Base-by-base conservation (phyloP, 2,888 invertebrate genomes). In the Chalcis sispes region DNA sequence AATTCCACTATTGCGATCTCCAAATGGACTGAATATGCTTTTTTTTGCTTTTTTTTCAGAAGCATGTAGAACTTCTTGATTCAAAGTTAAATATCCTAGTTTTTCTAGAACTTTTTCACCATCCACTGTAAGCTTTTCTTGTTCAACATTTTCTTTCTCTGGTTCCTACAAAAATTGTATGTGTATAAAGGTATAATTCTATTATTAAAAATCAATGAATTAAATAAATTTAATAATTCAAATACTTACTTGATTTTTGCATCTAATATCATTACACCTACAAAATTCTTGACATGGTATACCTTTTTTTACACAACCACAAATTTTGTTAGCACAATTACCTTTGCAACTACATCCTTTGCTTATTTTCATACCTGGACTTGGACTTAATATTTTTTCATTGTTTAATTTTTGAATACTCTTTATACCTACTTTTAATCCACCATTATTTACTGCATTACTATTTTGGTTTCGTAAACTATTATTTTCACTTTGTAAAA, bases 271-370 rank as follows among this genome's bases (percentile, higher is more conserved):
- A n/a, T 62, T 72, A 18, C 85, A 85, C 66, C 72, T 82, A 52
- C 85, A 85, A 2, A 46, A 61, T 2, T 77, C 62, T 2, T 36
- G 32, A 56, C 85, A 85, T 0, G 25, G 18, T 0, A 20, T 25
- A 2, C 80, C 62, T 13, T 79, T 82, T 25, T 82, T 85, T 0
- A 83, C 75, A 61, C 85, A 85, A 0, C 84, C 84, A 72, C 85
- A 85, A 13, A 58, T 66, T 66, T 79, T 82, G 0, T 46, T 77
- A 0, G 76, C 46, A 32, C 85, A 85, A 29, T 75, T 78, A 0
- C 80, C 80, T 54, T 80, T 85, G 32, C 84, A 85, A n/a, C 18
- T 64, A 61, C 83, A 85, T 0, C 82, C 80, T 74, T 75, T 82
- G 1, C 4, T 27, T 20, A 13, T 2, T 56, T 61, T 70, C 18